phyloP scores from a whole-genome alignment of 2,888 invertebrate species.

The Euproctis similis region DNA sequence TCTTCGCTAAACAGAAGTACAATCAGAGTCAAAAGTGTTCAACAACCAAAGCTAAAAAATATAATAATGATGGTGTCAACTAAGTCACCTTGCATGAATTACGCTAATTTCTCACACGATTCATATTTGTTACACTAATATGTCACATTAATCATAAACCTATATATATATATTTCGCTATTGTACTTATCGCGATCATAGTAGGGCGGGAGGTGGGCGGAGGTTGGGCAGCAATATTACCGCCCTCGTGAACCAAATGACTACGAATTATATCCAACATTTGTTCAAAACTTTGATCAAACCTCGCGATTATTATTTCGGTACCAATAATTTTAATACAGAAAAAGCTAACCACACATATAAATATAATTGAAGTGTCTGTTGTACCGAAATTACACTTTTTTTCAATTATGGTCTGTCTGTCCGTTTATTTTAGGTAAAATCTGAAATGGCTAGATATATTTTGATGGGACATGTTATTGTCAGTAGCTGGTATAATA shows the following conservation, averaged over 20 bases:
- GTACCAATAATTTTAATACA: too few species aligned
- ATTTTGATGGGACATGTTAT: too few species aligned
- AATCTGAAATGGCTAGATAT: too few species aligned
- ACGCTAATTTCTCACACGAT: conserved; percentile 18
- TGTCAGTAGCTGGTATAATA: too few species aligned
- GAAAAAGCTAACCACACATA: too few species aligned
- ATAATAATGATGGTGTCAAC: conserved; percentile 20
- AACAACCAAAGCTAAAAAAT: conserved; percentile 19
- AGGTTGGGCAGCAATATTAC: conserved; percentile 5
- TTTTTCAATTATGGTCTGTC: too few species aligned
- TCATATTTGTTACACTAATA: conserved; percentile 19
- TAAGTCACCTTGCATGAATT: conserved; percentile 23
- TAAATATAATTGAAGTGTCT: too few species aligned
- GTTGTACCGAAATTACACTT: too few species aligned
- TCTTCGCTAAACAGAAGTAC: conserved; percentile 7
- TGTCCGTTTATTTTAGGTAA: too few species aligned
- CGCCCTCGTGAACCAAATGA: conserved; percentile 4
- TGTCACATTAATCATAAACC: conserved; percentile 3
- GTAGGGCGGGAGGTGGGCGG: conserved; percentile 2
- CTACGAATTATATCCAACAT: conserved; percentile 4
- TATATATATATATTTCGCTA: neutral
- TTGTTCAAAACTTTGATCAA: conserved; percentile 12
- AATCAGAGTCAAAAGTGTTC: conserved; percentile 24
- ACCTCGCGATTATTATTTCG: neutral
- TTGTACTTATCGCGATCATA: too few species aligned